Percentiles rank a stretch among this genome's conserved stretches.
Conservation (phyloP, 2,113 vertebrate species). For the Bambusicola thoracicus region DNA sequence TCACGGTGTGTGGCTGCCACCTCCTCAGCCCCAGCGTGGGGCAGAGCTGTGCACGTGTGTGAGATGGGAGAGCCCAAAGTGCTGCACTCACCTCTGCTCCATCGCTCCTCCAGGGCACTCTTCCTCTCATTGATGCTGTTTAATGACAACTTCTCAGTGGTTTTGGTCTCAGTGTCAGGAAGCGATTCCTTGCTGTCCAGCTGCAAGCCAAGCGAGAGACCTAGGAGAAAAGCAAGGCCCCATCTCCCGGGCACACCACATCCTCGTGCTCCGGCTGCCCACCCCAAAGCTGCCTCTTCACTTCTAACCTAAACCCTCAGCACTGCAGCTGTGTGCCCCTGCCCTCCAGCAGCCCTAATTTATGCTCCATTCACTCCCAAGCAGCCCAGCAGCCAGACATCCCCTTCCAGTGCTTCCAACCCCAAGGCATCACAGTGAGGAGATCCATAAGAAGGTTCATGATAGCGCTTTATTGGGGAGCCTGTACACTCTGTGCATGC, state of each 20-base stretch:
- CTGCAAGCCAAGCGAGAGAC: background rate
- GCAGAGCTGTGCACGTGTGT: background rate
- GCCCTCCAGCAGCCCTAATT: accelerated
- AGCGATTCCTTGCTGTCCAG: background rate
- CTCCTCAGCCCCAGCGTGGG: no score
- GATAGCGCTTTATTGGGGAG: slow-evolving; percentile 42
- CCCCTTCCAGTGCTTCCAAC: accelerated
- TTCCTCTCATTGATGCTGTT: background rate
- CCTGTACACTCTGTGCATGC: accelerated
- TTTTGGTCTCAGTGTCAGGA: background rate
- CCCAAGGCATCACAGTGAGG: background rate
- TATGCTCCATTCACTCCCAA: background rate
- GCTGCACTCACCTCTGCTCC: background rate
- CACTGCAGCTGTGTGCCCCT: background rate
- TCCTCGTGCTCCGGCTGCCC: no score
- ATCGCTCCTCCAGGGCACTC: background rate
- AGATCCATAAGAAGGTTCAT: background rate
- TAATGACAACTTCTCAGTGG: accelerated
- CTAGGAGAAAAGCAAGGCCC: no score
- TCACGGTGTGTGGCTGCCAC: background rate
- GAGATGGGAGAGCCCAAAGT: accelerated
- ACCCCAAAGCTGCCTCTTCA: background rate
- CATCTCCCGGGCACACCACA: background rate
- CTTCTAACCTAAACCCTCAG: accelerated
- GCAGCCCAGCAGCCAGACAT: accelerated